Percentiles rank a stretch among this genome's conserved stretches.
Evolutionary conservation across 1,140 invertebrate species (phyloP).

Genomic region (Cardiocondyla obscurior): DNA sequence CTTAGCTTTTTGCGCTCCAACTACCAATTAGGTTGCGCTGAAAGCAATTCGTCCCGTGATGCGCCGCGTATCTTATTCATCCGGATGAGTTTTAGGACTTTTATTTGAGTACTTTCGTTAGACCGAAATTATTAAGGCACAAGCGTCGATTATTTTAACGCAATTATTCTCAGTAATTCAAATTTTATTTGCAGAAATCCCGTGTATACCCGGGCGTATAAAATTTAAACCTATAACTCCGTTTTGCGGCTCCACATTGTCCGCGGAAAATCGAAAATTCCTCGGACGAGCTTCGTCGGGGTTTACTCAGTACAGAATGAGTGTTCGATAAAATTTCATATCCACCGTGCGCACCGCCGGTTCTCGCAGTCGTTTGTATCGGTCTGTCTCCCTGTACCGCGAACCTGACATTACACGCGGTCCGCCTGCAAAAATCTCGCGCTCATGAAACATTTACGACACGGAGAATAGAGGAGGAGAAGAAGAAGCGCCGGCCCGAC

Average conservation of each 20-base stretch:
- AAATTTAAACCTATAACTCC: constrained; percentile 51
- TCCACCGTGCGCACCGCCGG: constrained; percentile 10
- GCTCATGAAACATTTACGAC: constrained; percentile 54
- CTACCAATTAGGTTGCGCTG: constrained; percentile 25
- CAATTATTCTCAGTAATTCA: constrained; percentile 18
- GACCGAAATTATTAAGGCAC: background rate
- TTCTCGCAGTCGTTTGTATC: constrained; percentile 51
- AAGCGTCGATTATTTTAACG: background rate
- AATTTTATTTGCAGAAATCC: background rate
- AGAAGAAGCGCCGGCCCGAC: background rate
- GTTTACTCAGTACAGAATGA: constrained; percentile 26
- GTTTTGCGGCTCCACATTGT: constrained; percentile 62
- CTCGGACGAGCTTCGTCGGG: constrained; percentile 12
- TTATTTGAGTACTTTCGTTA: background rate
- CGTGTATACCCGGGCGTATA: background rate
- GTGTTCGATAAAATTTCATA: constrained; percentile 54
- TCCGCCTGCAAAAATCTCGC: constrained; percentile 14
- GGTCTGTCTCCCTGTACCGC: constrained; percentile 6
- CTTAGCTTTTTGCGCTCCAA: constrained; percentile 42
- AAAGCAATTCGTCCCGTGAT: constrained; percentile 11
- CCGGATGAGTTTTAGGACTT: background rate
- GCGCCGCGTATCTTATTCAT: constrained; percentile 1
- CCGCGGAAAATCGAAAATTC: constrained; percentile 61
- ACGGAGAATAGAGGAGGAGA: background rate
- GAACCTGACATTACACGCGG: constrained; percentile 10